A percentile compares a stretch with the other conserved stretches of the same genome.
Conservation (phyloP, 2,113 vertebrate genomes). For the Crotalus viridis region DNA sequence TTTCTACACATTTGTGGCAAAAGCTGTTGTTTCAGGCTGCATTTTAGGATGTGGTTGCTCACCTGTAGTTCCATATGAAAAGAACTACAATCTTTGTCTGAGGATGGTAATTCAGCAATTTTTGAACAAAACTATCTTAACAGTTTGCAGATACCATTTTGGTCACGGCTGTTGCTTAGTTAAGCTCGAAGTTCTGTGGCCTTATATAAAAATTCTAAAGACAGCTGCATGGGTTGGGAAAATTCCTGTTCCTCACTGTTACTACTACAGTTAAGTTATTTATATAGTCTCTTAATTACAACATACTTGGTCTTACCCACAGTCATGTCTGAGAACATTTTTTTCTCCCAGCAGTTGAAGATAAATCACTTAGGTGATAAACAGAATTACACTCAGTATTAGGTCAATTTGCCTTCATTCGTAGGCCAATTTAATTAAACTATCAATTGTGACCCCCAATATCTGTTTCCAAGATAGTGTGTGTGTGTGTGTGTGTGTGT, state of each 20-base stretch:
- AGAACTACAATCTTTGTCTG: not conserved
- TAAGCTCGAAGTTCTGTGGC: not conserved
- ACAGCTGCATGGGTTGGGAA: not conserved
- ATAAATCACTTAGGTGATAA: not conserved
- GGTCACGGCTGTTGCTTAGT: not conserved
- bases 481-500: too few species aligned
- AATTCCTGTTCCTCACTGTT: not conserved
- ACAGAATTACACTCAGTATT: not conserved
- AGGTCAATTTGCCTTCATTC: not conserved
- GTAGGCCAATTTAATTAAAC: not conserved
- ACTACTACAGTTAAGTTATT: not conserved
- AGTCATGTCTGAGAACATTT: not conserved
- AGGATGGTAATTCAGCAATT: not conserved
- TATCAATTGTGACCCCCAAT: not conserved
- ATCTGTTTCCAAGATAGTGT: not conserved
- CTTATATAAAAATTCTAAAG: not conserved
- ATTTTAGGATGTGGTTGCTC: not conserved
- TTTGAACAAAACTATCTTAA: not conserved
- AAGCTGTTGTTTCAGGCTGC: not conserved
- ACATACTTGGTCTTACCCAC: not conserved
- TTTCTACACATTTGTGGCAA: not conserved
- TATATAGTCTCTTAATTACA: slow-evolving; percentile 2
- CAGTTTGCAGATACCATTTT: not conserved
- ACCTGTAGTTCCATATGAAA: not conserved
- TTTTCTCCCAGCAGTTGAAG: not conserved